Evolutionary conservation across 2,797 vertebrate species (phyloP).

Genomic region (Karalla daura): DNA sequence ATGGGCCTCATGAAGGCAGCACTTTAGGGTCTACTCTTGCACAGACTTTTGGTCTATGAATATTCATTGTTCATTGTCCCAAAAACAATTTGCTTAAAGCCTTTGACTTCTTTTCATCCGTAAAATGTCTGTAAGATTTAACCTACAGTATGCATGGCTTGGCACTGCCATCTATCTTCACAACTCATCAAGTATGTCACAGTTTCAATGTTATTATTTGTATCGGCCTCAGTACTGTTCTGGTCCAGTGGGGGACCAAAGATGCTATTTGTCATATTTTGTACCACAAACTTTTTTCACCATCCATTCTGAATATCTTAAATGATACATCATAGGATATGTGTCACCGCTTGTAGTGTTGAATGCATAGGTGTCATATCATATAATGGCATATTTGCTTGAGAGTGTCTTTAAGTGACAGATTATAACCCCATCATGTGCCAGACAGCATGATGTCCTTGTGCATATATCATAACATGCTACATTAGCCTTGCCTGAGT

Average conservation of each 20-base stretch:
- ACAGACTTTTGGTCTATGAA: slow-evolving; percentile 73
- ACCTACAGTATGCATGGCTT: slow-evolving; percentile 60
- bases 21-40: slow-evolving; percentile 77
- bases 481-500: slow-evolving; percentile 45
- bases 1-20: slow-evolving; percentile 76
- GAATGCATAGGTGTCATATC: slow-evolving; percentile 16
- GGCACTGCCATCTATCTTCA: slow-evolving; percentile 21
- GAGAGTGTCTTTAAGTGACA: slow-evolving; percentile 25
- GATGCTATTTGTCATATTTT: neutral
- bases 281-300: too few relatives aligned
- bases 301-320: too few relatives aligned
- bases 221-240: neutral
- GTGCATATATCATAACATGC: slow-evolving; percentile 62
- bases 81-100: slow-evolving; percentile 78
- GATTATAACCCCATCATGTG: slow-evolving; percentile 45
- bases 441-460: slow-evolving; percentile 55
- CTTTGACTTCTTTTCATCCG: slow-evolving; percentile 67
- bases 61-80: slow-evolving; percentile 82
- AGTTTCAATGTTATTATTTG: neutral
- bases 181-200: slow-evolving; percentile 12
- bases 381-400: slow-evolving; percentile 27
- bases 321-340: slow-evolving; percentile 30
- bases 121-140: slow-evolving; percentile 54
- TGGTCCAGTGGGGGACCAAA: neutral
- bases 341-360: slow-evolving; percentile 8